Base-by-base conservation (phyloP, 2,113 vertebrate genomes). In the Hemichromis elongatus region DNA sequence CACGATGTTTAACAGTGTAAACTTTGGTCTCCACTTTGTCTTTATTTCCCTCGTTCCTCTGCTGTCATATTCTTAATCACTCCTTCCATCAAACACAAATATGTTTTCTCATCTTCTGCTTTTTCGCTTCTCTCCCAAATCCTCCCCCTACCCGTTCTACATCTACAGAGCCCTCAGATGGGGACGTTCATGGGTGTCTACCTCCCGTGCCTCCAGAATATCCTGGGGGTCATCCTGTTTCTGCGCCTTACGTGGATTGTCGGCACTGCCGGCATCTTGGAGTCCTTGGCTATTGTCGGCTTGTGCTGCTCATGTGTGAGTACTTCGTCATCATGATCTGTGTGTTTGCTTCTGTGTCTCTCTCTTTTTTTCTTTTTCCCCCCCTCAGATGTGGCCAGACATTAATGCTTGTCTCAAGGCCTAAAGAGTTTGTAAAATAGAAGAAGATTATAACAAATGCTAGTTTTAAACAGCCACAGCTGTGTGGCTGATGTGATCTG, bases 101-200 rank as follows among this genome's bases (percentile, higher is more conserved):
- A 47, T 18, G 6, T 26, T 21, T 68, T 54, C 5, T 40, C 55
- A 28, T 68, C 19, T 77, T 28, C 16, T 61, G 5, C 16, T 6
- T 54, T 73, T 24, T 59, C 10, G 12, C 54, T 19, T 73, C 13
- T 66, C 11, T 75, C 40, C 77, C 10, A 8, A 19, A 3, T 50
- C 55, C 33, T 14, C 61, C 40, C 45, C 10, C 9, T 18, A 1
- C 4, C 28, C 28, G n/a, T 50, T 3, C 13, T 7, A 4, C 35
- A 5, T 55, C 88, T 81, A 1, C 85, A 98, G 97, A 97, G 97
- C 88, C 97, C 98, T 16, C 96, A 96, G 88, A 99, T 99, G 98
- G 98, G 98, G 81, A 99, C 98, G 53, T 98, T 98, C 92, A 98
- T 99, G 63, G 98, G 98, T 0, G 98, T 99, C 47, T 99, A 99